These are phyloP conservation scores for Centropyge bicolor DNA, from an alignment of 2,797 vertebrate species.

Conservation along the genomic window DNA sequence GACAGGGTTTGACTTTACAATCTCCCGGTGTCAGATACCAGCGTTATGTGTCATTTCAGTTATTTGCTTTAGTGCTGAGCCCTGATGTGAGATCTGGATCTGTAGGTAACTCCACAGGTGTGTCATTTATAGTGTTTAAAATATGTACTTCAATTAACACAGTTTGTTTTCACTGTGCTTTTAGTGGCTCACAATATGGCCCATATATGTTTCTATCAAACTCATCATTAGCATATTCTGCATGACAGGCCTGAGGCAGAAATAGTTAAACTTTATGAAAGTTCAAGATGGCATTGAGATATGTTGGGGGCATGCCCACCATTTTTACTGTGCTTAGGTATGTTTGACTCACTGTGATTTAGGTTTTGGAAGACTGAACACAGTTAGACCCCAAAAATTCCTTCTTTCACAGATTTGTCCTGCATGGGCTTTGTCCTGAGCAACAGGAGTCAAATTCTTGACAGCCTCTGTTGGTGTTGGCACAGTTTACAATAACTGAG, in stretches of 20 bases:
- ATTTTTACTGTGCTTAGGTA: neutral
- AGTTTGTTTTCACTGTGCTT: neutral
- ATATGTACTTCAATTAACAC: accelerated
- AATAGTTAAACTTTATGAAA: too few species aligned
- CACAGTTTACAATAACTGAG: neutral
- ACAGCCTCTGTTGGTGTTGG: too few species aligned
- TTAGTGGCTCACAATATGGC: neutral
- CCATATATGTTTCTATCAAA: too few species aligned
- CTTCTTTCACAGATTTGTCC: neutral
- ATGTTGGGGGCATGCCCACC: too few species aligned
- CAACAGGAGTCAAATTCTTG: neutral
- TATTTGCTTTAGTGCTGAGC: neutral
- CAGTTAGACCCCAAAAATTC: neutral
- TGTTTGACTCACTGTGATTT: neutral
- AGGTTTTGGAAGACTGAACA: neutral
- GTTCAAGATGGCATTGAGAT: too few species aligned
- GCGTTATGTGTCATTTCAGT: constrained; percentile 1
- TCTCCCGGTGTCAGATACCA: neutral
- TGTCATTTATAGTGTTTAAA: neutral
- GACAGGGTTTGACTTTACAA: constrained; percentile 1
- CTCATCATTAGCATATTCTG: too few species aligned
- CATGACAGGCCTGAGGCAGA: too few species aligned
- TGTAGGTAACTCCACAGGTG: neutral
- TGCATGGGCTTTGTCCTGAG: neutral
- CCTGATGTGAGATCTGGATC: neutral